Evolutionary conservation across 2,797 vertebrate genomes (phyloP).

Genomic region (Allobates femoralis): DNA sequence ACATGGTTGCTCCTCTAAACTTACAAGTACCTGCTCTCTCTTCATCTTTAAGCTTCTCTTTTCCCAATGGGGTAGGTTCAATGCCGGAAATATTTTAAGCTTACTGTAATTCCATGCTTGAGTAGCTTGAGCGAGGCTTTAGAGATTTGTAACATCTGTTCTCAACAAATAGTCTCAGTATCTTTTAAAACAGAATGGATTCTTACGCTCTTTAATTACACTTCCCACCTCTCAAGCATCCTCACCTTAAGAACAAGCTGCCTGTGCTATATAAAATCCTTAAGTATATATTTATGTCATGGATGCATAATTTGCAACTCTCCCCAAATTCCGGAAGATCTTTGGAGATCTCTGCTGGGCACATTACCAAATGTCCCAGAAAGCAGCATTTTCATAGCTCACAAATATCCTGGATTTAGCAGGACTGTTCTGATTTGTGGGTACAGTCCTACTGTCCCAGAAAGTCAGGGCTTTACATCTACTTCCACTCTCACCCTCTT

Average conservation of each 20-base stretch:
- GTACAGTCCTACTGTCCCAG: too few species aligned
- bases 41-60: slow-evolving; percentile 22
- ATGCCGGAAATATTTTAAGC: slow-evolving; percentile 41
- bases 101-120: slow-evolving; percentile 29
- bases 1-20: not conserved
- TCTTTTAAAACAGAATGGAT: not conserved
- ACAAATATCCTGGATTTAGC: too few species aligned
- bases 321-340: too few species aligned
- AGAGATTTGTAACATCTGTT: slow-evolving; percentile 39
- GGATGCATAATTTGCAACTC: too few species aligned
- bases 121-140: slow-evolving; percentile 23
- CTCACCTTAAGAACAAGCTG: not conserved
- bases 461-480: too few species aligned
- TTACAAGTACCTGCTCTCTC: slow-evolving; percentile 10
- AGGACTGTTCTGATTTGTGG: too few species aligned
- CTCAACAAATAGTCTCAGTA: slow-evolving; percentile 25
- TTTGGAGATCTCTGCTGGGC: too few species aligned
- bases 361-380: too few species aligned
- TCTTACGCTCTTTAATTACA: not conserved
- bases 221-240: not conserved
- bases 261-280: not conserved
- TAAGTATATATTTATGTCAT: too few species aligned
- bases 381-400: too few species aligned
- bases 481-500: too few species aligned
- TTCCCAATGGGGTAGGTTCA: slow-evolving; percentile 20